phyloP scores from a whole-genome alignment of 30 jellyfish, hydroid and myxozoan species.

The Cassiopea andromeda region DNA sequence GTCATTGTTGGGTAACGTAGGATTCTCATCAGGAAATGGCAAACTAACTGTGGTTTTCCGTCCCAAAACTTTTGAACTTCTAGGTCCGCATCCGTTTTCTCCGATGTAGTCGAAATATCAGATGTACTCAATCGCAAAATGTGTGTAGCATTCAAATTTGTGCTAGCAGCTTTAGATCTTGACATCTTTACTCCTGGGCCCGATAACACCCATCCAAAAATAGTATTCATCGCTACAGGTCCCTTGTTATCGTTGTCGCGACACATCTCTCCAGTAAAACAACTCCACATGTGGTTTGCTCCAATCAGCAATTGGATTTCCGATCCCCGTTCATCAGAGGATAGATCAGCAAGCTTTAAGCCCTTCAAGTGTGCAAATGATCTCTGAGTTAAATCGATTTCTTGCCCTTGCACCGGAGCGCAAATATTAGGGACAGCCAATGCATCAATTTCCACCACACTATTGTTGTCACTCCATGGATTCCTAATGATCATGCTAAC shows the following conservation, averaged over 20 bases:
- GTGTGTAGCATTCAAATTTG: neutral
- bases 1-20: neutral
- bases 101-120: neutral
- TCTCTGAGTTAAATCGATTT: neutral
- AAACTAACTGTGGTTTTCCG: neutral
- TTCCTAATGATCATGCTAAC: neutral
- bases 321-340: too few relatives aligned
- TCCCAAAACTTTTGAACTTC: neutral
- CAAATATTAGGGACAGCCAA: neutral
- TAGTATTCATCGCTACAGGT: neutral
- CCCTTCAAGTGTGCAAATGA: neutral
- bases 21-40: neutral
- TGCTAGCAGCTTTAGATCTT: neutral
- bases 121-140: too few relatives aligned
- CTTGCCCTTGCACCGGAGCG: constrained; percentile 7
- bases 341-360: too few relatives aligned
- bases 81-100: neutral
- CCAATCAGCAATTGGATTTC: neutral
- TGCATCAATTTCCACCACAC: neutral
- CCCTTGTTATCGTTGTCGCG: neutral
- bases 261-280: neutral
- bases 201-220: neutral
- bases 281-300: neutral
- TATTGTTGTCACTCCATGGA: neutral
- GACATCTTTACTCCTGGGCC: neutral